These are phyloP conservation scores for Bolborhynchus lineola DNA, from an alignment of 2,113 vertebrate genomes.

Conservation along the genomic window DNA sequence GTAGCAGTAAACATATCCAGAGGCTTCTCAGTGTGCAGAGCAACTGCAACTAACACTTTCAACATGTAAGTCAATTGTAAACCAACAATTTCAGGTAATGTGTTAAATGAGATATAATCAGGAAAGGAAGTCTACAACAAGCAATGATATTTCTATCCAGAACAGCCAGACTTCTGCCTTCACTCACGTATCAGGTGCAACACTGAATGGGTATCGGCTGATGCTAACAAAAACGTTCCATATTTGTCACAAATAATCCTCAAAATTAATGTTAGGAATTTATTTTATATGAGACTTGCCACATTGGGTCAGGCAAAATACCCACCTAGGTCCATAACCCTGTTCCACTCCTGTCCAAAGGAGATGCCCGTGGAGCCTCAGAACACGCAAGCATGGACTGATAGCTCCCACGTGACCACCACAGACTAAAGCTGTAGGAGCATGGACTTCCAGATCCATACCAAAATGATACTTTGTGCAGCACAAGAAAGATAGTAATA, in stretches of 20 bases:
- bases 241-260: background rate
- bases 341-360: background rate
- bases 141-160: background rate
- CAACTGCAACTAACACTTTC: background rate
- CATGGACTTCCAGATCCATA: background rate
- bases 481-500: background rate
- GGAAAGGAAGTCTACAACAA: background rate
- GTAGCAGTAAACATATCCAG: background rate
- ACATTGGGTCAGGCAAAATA: background rate
- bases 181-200: background rate
- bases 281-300: background rate
- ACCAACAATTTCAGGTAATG: background rate
- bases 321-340: background rate
- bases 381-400: background rate
- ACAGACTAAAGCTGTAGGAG: background rate
- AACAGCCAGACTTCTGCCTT: background rate
- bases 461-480: background rate
- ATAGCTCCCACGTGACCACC: fast-evolving
- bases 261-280: background rate
- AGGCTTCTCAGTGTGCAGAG: background rate
- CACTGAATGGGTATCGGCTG: fast-evolving
- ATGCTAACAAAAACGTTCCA: background rate
- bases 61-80: background rate
- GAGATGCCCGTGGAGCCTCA: background rate
- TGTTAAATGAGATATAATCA: background rate